phyloP scores from a whole-genome alignment of 2,888 invertebrate species.

The Pollenia angustigena region DNA sequence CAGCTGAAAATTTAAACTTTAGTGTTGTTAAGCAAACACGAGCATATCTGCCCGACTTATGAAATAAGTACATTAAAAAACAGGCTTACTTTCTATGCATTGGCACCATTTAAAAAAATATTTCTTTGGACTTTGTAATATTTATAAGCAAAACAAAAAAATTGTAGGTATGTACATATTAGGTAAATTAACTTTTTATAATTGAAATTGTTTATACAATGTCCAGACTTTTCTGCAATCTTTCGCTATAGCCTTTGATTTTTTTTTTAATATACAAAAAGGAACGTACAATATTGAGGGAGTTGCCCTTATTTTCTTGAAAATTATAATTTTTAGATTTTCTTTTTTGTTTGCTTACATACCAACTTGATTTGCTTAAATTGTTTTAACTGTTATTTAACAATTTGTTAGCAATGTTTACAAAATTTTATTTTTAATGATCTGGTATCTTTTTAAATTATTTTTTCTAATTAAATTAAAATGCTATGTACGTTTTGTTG shows the following conservation, averaged over 20 bases:
- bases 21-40: no score
- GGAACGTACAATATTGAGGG: background rate
- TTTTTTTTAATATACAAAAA: background rate
- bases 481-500: slow-evolving; percentile 26
- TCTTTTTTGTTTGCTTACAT: background rate
- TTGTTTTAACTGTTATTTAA: background rate
- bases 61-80: background rate
- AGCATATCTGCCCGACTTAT: background rate
- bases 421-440: background rate
- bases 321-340: background rate
- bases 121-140: no score
- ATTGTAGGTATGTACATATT: no score
- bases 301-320: slow-evolving; percentile 25
- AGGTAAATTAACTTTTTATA: no score
- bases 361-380: slow-evolving; percentile 5
- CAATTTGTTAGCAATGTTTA: background rate
- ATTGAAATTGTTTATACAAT: no score
- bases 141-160: no score
- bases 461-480: slow-evolving; percentile 55
- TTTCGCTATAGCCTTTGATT: background rate
- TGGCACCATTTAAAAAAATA: no score
- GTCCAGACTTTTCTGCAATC: slow-evolving; percentile 16
- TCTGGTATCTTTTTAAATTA: background rate
- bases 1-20: no score
- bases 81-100: background rate